These are phyloP conservation scores for honey bee (Apis mellifera) DNA, from an alignment of 1,140 invertebrate species.

Conservation along the genomic window Amel_HAv3.1 CM009940.2:701501-702000, in stretches of 20 bases:
- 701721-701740: conserved; percentile 2
- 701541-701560: not conserved
- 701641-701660: not conserved
- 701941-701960: not conserved
- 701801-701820: not conserved
- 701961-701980: not conserved
- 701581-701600: not conserved
- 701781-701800: not conserved
- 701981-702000: not conserved
- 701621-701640: not conserved
- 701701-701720: not conserved
- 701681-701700: not conserved
- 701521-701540: not conserved
- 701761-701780: not conserved
- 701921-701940: not conserved
- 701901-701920: conserved; percentile 9
- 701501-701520: not conserved
- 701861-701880: not conserved
- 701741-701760: conserved; percentile 2
- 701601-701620: not conserved
- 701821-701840: not conserved
- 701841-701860: conserved; percentile 23
- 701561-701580: not conserved
- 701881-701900: conserved; percentile 21
- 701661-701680: no score